Base-by-base conservation (phyloP, 2,113 vertebrate species). In the Chaenogobius annularis region DNA sequence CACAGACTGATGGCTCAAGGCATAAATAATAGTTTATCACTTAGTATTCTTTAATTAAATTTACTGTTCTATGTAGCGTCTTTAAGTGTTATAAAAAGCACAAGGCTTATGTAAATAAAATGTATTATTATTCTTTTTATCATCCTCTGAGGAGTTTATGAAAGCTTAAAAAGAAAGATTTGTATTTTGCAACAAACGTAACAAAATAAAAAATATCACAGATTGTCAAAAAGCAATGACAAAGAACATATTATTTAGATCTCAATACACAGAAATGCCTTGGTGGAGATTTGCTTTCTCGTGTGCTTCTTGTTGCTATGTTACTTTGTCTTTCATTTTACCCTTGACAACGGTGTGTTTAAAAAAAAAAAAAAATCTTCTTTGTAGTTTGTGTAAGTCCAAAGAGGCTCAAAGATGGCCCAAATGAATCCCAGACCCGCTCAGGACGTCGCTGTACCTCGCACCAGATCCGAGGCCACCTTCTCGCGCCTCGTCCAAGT, bases 371-470 rank as follows among this genome's bases (percentile, higher is more conserved):
- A n/a, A n/a, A n/a, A 61, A 35, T 35, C 58, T 10, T 54, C 52
- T 2, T 43, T 37, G 46, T 44, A 62, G 66, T 75, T 66, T 68
- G 66, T 71, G 68, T 23, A 54, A 69, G 78, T 58, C 47, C 64
- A 77, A 83, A 75, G 76, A 10, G 26, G 55, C 55, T 88, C 80
- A 83, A 63, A 46, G 68, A 64, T n/a, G 80, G 80, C 59, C 81
- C 79, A 78, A 72, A 83, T 76, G 12, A 83, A 74, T 69, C 83
- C 40, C 77, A 77, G 75, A 80, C 71, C 48, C 71, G 20, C 20
- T 0, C 37, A 74, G 71, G 47, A 59, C 26, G 14, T 66, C 65
- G 22, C 54, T 17, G 70, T 56, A 46, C 66, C 71, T 61, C 35
- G 5, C 69, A 70, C 64, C 66, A 78, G 69, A 64, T 70, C 50